Base-by-base conservation (phyloP, 2,113 vertebrate genomes). In the Collichthys lucidus region DNA sequence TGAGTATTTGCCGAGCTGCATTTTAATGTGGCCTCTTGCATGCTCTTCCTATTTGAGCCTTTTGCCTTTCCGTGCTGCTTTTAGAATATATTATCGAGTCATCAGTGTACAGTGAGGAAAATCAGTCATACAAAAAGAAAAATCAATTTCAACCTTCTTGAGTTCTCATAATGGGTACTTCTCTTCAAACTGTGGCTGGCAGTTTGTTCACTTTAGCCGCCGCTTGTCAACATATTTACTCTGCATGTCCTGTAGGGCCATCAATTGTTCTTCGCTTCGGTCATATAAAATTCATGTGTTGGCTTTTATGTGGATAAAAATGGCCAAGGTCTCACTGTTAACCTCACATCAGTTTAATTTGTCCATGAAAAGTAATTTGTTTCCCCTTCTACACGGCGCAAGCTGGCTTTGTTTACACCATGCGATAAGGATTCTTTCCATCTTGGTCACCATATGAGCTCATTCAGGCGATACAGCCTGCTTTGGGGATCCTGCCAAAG, bases 11-110 rank as follows among this genome's bases (percentile, higher is more conserved):
- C 71, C 50, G 40, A 84, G 82, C 60, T 86, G 81, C 60, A 90
- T 90, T 89, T 88, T 83, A 92, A 91, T 88, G 70, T 67, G 63
- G 49, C 40, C n/a, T 78, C 40, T 79, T 62, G 19, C 53, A 17
- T 63, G 31, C 81, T 66, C 69, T 67, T 24, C 66, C 9, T 19
- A 31, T 70, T 77, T 47, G 17, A 42, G 42, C 59, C 35, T 40
- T 81, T 75, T 0, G 6, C 14, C 75, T 53, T 50, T 82, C 20
- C 47, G 46, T 57, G 19, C 49, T 77, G 53, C 16, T 42, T 17
- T 72, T 52, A 47, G 3, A 69, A 65, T 61, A 24, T 63, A 65
- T 88, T 80, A 66, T 77, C 65, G n/a, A 69, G 53, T 79, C 64
- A 70, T 53, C 17, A 72, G 49, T 73, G 44, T n/a, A 75, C 56